Evolutionary conservation across 1,140 invertebrate genomes (phyloP).

Genomic region (Rhynchophorus ferrugineus): DNA sequence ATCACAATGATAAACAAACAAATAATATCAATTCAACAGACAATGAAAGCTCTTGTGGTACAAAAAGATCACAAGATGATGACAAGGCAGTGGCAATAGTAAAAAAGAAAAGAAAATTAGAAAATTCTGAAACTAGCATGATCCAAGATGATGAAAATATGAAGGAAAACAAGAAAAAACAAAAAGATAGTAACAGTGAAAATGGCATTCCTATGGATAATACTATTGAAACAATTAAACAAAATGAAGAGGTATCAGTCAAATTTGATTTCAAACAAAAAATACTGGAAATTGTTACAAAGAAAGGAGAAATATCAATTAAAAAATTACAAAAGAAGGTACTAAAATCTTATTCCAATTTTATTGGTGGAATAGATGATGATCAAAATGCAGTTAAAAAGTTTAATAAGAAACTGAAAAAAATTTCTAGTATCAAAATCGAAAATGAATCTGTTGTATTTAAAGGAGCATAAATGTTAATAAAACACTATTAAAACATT

Average conservation of each 20-base stretch:
- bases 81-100: conserved; percentile 25
- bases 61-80: conserved; percentile 13
- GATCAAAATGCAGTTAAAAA: conserved; percentile 38
- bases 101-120: conserved; percentile 21
- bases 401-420: conserved; percentile 43
- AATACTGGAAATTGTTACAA: conserved; percentile 38
- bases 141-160: background rate
- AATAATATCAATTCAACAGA: conserved; percentile 5
- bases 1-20: conserved; percentile 6
- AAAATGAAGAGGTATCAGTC: conserved; percentile 14
- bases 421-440: conserved; percentile 30
- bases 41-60: background rate
- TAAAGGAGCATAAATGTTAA: too few relatives aligned
- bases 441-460: too few relatives aligned
- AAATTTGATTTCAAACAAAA: conserved; percentile 40
- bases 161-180: conserved; percentile 14
- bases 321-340: conserved; percentile 43
- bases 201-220: background rate
- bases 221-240: conserved; percentile 20
- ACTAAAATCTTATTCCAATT: conserved; percentile 34
- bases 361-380: conserved; percentile 27
- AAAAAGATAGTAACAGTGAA: conserved; percentile 17
- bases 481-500: too few relatives aligned
- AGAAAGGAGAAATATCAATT: conserved; percentile 39
- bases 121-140: background rate